These are phyloP conservation scores for Zygogramma bicolorata DNA, from an alignment of 2,888 invertebrate genomes.

Conservation along the genomic window DNA sequence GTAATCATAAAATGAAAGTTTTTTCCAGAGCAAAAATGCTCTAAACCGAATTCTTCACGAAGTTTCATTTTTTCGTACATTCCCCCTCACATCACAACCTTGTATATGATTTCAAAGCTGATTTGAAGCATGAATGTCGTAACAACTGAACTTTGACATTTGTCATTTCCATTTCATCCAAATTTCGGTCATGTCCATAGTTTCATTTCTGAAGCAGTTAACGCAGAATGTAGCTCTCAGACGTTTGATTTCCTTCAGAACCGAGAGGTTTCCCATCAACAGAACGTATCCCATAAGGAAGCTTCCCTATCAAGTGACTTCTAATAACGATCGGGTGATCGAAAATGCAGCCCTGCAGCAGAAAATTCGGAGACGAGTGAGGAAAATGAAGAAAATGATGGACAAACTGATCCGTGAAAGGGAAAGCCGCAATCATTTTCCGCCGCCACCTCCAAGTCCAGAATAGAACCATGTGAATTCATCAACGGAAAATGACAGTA, in stretches of 20 bases:
- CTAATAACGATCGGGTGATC: neutral
- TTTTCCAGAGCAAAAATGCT: no score
- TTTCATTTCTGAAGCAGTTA: neutral
- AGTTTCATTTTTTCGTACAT: no score
- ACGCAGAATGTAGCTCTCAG: neutral
- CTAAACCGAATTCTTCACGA: no score
- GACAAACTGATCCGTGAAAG: neutral
- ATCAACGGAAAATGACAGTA: neutral
- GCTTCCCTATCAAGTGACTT: neutral
- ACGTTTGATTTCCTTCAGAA: neutral
- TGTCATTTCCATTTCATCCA: conserved; percentile 9
- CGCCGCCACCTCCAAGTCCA: neutral
- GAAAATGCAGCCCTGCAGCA: conserved; percentile 10
- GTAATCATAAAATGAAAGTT: no score
- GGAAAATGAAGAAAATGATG: conserved; percentile 10
- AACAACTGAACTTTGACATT: conserved; percentile 1
- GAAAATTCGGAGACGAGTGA: neutral
- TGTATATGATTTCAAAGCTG: neutral
- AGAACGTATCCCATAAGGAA: neutral
- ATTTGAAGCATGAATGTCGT: neutral
- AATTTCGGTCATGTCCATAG: conserved; percentile 10
- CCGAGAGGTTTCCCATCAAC: neutral
- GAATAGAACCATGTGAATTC: neutral
- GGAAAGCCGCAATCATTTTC: neutral
- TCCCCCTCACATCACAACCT: neutral